Conservation (phyloP, 2,888 invertebrate species). For the Rhagium mordax region DNA sequence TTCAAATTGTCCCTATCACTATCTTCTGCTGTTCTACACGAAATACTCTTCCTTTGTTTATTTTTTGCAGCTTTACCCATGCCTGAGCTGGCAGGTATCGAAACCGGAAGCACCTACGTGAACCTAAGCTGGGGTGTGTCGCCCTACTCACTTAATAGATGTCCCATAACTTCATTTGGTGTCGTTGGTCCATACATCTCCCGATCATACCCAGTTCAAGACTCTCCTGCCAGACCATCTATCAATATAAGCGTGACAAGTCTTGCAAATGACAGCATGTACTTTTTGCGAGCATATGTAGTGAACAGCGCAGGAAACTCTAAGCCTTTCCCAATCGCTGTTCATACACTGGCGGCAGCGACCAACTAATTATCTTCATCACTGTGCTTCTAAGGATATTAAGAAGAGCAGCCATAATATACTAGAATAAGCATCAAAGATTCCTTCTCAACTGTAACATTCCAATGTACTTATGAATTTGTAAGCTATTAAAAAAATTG, state of each 20-base stretch:
- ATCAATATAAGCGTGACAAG: neutral
- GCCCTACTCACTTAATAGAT: neutral
- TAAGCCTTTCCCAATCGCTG: neutral
- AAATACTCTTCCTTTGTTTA: neutral
- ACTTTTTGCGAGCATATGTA: neutral
- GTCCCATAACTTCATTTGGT: neutral
- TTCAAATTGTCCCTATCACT: too few species aligned
- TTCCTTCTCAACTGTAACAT: too few species aligned
- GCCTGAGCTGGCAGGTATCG: neutral
- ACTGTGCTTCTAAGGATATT: too few species aligned
- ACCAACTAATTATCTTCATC: too few species aligned
- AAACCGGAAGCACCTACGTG: neutral
- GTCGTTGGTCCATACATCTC: neutral
- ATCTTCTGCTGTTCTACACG: too few species aligned
- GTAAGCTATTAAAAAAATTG: too few species aligned
- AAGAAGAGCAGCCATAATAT: too few species aligned
- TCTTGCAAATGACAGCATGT: neutral
- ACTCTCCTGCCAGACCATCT: neutral
- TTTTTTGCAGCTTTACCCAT: neutral
- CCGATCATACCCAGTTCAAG: neutral
- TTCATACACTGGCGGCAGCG: neutral
- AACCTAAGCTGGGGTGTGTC: neutral
- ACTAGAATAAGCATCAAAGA: too few species aligned
- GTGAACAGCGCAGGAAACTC: neutral
- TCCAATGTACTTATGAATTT: too few species aligned